Evolutionary conservation across 2,113 vertebrate species (phyloP), one percentile per base, ranked within the genome.

Genomic region (Pantherophis guttatus): DNA sequence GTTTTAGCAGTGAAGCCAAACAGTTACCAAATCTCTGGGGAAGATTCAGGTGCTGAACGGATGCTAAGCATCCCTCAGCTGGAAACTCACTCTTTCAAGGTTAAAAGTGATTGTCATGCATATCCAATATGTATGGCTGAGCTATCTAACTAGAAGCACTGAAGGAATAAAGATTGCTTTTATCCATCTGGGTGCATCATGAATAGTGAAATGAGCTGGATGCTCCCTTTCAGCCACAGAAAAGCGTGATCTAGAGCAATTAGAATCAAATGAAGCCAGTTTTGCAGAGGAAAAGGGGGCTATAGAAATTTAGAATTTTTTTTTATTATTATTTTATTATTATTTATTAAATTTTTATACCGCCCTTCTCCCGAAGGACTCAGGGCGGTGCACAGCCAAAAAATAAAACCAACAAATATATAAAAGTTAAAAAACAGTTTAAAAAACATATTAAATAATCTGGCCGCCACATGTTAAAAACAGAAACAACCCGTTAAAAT

Each of bases 161-260:
- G 87, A 44, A 91, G 93, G 24, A 95, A 93, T 94, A 92, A 95
- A 13, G 75, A 2, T 94, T 89, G 91, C 92, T 95, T 95, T 95
- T 88, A 94, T 93, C 94, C 94, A 10, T 92, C 94, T 90, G 39
- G 59, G 48, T 58, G 17, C 6, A 91, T 94, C 86, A 75, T 95
- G 94, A 95, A 88, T 92, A 95, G 93, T 92, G 94, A 95, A 94
- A 94, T 91, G 91, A 91, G 89, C 92, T 93, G 94, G 58, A 39
- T 81, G 95, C 39, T 12, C n/a, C 93, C 48, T 91, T 91, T 91
- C 94, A 75, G 87, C 29, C 48, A 92, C 29, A 65, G 91, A 33
- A 58, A 58, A 62, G 23, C 15, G 92, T 15, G 91, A 93, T 89
- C 92, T 86, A 81, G n/a, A 94, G 86, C 87, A 88, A 58, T 91